Conservation (phyloP, 2,113 vertebrate species). For the Petromus typicus region DNA sequence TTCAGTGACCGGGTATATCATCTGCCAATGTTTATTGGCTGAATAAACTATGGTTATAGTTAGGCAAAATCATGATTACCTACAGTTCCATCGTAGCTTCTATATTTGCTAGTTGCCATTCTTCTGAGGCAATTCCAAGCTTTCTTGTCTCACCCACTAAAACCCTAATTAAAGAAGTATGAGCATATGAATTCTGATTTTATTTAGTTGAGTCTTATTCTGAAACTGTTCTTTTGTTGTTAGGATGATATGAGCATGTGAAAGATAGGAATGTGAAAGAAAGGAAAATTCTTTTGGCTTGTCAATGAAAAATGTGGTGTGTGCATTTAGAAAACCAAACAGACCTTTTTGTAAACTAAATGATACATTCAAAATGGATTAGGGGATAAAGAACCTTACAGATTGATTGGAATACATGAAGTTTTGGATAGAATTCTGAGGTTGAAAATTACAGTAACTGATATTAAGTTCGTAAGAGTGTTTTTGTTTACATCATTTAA, state of each 20-base stretch:
- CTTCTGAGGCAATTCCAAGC: neutral
- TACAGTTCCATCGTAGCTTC: neutral
- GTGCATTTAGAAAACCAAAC: neutral
- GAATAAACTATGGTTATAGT: neutral
- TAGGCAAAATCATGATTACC: neutral
- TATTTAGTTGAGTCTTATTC: neutral
- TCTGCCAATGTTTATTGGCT: neutral
- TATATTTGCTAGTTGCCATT: neutral
- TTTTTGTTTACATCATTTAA: neutral
- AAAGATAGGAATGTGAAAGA: neutral
- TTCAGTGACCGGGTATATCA: neutral
- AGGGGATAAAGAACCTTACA: neutral
- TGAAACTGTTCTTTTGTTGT: neutral
- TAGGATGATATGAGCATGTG: neutral
- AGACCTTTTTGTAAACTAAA: neutral
- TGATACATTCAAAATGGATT: neutral
- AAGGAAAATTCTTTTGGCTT: neutral
- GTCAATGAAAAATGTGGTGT: neutral
- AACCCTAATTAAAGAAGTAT: neutral
- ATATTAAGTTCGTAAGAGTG: neutral
- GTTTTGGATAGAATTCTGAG: neutral
- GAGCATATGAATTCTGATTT: neutral
- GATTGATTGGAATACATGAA: neutral
- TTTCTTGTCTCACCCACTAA: neutral
- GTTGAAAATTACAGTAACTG: neutral